Evolutionary conservation across 1,140 invertebrate genomes (phyloP).

Genomic region (Drosophila rufa): DNA sequence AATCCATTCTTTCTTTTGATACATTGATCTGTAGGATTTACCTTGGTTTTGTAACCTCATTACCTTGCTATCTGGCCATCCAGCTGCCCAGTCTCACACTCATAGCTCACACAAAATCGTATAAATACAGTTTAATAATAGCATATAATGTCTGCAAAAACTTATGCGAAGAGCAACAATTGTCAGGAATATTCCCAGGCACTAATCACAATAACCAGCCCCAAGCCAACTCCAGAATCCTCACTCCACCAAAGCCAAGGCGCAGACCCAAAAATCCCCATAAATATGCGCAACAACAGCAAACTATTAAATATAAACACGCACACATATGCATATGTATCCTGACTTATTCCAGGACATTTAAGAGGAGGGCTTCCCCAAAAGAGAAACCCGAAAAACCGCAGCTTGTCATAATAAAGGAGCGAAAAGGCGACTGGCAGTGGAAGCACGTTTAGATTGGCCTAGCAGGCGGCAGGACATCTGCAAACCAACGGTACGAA

Average conservation of each 20-base stretch:
- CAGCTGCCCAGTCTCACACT: background rate
- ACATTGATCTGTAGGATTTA: too few species aligned
- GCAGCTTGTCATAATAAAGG: conserved; percentile 82
- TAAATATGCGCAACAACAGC: conserved; percentile 70
- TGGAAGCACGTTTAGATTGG: conserved; percentile 62
- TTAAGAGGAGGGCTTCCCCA: conserved; percentile 35
- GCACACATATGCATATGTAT: conserved; percentile 32
- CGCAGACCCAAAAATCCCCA: conserved; percentile 30
- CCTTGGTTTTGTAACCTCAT: too few species aligned
- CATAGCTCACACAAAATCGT: background rate
- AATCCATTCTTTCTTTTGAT: too few species aligned
- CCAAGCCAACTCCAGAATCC: conserved; percentile 5
- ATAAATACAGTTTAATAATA: conserved; percentile 3
- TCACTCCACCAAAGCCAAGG: background rate
- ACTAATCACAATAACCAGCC: conserved; percentile 70
- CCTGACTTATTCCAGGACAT: conserved; percentile 60
- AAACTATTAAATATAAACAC: conserved; percentile 79
- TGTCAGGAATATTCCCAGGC: conserved; percentile 51
- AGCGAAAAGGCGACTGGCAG: conserved; percentile 30
- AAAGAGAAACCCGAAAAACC: conserved; percentile 53
- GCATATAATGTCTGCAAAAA: conserved; percentile 6
- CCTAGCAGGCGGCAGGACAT: conserved; percentile 61
- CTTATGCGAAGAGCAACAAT: conserved; percentile 61
- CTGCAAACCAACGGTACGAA: conserved; percentile 44
- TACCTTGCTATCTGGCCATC: background rate